Evolutionary conservation across 2,797 vertebrate genomes (phyloP).

Genomic region (Centropyge bicolor): DNA sequence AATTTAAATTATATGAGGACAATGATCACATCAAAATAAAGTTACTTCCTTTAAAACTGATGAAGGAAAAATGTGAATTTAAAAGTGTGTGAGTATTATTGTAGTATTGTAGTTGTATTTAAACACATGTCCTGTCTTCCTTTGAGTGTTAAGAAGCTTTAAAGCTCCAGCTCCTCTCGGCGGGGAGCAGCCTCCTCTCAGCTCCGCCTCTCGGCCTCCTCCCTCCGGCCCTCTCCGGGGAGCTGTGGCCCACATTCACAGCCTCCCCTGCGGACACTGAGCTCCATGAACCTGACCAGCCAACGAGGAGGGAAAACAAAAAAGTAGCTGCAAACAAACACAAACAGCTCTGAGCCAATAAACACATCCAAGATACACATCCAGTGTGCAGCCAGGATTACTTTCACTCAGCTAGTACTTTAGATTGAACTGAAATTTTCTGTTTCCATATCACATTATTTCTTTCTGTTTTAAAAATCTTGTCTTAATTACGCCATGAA

Average conservation of each 20-base stretch:
- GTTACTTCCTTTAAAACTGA: neutral
- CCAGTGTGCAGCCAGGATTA: neutral
- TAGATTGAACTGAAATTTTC: neutral
- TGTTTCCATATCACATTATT: neutral
- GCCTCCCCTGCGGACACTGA: constrained; percentile 47
- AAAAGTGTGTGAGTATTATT: neutral
- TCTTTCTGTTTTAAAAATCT: neutral
- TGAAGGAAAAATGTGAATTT: neutral
- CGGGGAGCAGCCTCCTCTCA: neutral
- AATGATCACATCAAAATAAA: neutral
- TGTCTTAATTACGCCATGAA: neutral
- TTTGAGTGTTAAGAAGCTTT: constrained; percentile 21
- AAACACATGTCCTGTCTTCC: neutral
- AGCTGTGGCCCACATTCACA: constrained; percentile 59
- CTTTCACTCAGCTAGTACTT: neutral
- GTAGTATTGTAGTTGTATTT: neutral
- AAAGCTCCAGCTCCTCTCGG: constrained; percentile 4
- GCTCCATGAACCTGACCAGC: constrained; percentile 51
- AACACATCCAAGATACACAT: constrained; percentile 21
- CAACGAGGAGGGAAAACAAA: constrained; percentile 60
- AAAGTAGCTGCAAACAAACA: constrained; percentile 46
- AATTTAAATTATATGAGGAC: neutral
- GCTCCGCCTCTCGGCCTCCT: constrained; percentile 4
- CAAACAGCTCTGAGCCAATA: constrained; percentile 37
- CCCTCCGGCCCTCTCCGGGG: constrained; percentile 45